Evolutionary conservation across 1,140 invertebrate genomes (phyloP).

Genomic region (Hydropsyche tenuis): DNA sequence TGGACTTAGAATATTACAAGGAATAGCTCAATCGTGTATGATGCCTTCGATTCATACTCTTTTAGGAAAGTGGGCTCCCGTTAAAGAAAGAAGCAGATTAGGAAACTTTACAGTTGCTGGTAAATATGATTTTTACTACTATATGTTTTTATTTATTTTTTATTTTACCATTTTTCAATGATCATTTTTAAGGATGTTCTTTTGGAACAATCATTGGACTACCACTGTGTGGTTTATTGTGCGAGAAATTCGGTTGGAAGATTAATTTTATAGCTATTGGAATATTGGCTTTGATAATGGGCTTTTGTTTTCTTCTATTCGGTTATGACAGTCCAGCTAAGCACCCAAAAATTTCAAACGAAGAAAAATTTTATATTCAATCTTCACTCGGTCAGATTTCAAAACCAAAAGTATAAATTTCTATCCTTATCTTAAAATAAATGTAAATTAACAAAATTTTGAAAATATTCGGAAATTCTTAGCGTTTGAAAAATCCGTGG

Average conservation of each 20-base stretch:
- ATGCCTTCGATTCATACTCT: constrained; percentile 77
- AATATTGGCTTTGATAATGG: constrained; percentile 52
- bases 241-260: constrained; percentile 37
- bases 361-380: constrained; percentile 57
- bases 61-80: constrained; percentile 43
- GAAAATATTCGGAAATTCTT: neutral
- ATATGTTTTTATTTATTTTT: too few relatives aligned
- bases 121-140: constrained; percentile 32
- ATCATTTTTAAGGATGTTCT: constrained; percentile 29
- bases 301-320: constrained; percentile 51
- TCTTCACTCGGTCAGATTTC: constrained; percentile 53
- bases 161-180: neutral
- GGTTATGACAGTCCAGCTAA: constrained; percentile 55
- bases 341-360: constrained; percentile 54
- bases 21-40: constrained; percentile 78
- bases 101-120: constrained; percentile 47
- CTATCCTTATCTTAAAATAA: too few relatives aligned
- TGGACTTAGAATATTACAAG: constrained; percentile 54
- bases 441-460: neutral
- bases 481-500: constrained; percentile 64
- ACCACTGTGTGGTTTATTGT: constrained; percentile 34
- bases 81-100: constrained; percentile 57
- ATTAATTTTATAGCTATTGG: constrained; percentile 59
- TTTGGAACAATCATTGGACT: constrained; percentile 43
- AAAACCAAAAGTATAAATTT: constrained; percentile 33